Evolutionary conservation across 2,797 vertebrate species (phyloP).

Genomic region (Cryptoprocta ferox): DNA sequence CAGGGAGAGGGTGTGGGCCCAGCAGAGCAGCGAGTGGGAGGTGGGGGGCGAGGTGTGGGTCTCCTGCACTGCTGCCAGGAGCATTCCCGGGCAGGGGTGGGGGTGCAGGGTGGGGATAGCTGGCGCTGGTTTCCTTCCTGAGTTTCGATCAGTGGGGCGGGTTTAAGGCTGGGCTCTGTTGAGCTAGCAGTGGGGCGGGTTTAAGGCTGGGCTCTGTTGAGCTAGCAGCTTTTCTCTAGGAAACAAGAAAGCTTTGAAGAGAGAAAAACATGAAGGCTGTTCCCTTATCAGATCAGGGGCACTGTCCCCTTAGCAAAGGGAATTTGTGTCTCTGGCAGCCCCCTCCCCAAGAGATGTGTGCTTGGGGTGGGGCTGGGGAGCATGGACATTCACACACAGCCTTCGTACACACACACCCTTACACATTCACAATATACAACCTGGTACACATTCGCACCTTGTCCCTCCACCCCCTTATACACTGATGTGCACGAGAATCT

Average conservation of each 20-base stretch:
- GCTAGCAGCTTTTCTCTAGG: constrained; percentile 35
- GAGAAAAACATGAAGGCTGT: not conserved
- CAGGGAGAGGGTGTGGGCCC: not conserved
- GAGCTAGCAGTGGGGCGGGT: not conserved
- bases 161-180: constrained; percentile 16
- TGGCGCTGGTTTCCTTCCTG: not conserved
- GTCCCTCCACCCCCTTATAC: not conserved
- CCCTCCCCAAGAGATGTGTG: not conserved
- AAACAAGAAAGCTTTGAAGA: constrained; percentile 11
- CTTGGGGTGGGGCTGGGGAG: not conserved
- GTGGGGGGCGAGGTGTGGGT: not conserved
- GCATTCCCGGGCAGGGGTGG: not conserved
- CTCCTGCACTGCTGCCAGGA: not conserved
- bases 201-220: constrained; percentile 28
- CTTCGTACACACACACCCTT: not conserved
- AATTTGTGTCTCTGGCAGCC: not conserved
- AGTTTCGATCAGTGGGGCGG: constrained; percentile 63
- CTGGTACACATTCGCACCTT: not conserved
- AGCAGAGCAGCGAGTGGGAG: not conserved
- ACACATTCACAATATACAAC: not conserved
- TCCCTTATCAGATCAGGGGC: not conserved
- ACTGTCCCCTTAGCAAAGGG: not conserved
- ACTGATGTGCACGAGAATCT: no score
- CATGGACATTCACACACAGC: not conserved
- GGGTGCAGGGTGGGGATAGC: not conserved